Percentiles rank a stretch among this genome's conserved stretches.
Evolutionary conservation across 1,140 invertebrate species (phyloP).

Genomic region (Maniola jurtina): DNA sequence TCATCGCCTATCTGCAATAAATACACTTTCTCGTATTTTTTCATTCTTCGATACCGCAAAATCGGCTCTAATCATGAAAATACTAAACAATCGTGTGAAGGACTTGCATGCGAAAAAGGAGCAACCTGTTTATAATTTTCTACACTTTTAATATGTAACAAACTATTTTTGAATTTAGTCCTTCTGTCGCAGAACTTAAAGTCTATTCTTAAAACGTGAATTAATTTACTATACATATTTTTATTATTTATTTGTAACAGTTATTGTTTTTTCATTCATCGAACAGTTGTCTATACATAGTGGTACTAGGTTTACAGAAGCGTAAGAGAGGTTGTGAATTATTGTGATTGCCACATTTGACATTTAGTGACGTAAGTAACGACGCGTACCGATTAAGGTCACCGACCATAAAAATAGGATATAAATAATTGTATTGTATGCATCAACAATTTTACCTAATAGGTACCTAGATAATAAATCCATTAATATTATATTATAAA

Average conservation of each 20-base stretch:
- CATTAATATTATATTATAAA: no score
- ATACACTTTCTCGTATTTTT: no score
- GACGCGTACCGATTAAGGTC: slow-evolving; percentile 16
- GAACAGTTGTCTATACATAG: slow-evolving; percentile 57
- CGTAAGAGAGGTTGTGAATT: slow-evolving; percentile 45
- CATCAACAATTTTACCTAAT: no score
- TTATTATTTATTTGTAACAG: slow-evolving; percentile 61
- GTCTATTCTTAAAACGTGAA: not conserved
- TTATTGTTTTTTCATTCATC: slow-evolving; percentile 28
- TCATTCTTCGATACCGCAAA: no score
- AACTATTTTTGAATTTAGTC: not conserved
- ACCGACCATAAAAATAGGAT: not conserved
- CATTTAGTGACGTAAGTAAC: slow-evolving; percentile 44
- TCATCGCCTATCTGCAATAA: no score
- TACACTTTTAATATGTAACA: not conserved
- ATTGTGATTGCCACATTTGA: slow-evolving; percentile 25
- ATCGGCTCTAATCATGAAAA: no score
- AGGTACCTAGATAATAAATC: no score
- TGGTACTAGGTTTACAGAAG: slow-evolving; percentile 64
- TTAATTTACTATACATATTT: slow-evolving; percentile 3
- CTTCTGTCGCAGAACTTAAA: not conserved
- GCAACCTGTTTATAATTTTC: not conserved
- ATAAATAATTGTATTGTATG: not conserved
- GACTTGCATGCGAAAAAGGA: not conserved
- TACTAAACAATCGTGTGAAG: no score